Conservation (phyloP, 2,888 invertebrate species). For the Lamellibrachia satsuma region DNA sequence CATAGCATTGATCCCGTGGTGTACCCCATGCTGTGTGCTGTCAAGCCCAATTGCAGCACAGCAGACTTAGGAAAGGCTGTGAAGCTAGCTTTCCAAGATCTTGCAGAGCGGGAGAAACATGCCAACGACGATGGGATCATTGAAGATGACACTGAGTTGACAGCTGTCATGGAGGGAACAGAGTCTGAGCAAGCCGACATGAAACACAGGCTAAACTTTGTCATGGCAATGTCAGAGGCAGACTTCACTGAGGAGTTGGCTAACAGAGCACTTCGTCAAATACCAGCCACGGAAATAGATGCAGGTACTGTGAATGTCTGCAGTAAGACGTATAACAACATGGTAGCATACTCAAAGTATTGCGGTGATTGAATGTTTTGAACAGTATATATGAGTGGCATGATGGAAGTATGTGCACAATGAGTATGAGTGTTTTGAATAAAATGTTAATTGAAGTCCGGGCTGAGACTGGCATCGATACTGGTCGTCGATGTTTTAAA, state of each 20-base stretch:
- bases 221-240: slow-evolving; percentile 22
- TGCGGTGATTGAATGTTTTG: neutral
- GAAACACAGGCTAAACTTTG: neutral
- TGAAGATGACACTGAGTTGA: neutral
- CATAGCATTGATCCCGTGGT: slow-evolving; percentile 27
- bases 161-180: neutral
- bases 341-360: neutral
- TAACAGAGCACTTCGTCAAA: neutral
- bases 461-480: no score
- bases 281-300: neutral
- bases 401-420: no score
- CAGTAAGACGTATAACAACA: neutral
- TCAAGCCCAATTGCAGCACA: slow-evolving; percentile 35
- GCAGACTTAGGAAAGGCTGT: slow-evolving; percentile 42
- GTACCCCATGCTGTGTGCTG: slow-evolving; percentile 35
- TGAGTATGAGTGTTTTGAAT: no score
- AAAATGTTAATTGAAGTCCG: no score
- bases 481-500: no score
- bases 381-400: no score
- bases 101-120: slow-evolving; percentile 24
- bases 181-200: slow-evolving; percentile 8
- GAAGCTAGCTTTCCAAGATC: slow-evolving; percentile 34
- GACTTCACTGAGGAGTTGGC: slow-evolving; percentile 27
- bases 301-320: neutral
- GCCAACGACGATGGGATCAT: neutral